A percentile compares a stretch with the other conserved stretches of the same genome.
These are phyloP conservation scores for Neomicropteryx cornuta DNA, from an alignment of 1,140 invertebrate species.

Conservation along the genomic window DNA sequence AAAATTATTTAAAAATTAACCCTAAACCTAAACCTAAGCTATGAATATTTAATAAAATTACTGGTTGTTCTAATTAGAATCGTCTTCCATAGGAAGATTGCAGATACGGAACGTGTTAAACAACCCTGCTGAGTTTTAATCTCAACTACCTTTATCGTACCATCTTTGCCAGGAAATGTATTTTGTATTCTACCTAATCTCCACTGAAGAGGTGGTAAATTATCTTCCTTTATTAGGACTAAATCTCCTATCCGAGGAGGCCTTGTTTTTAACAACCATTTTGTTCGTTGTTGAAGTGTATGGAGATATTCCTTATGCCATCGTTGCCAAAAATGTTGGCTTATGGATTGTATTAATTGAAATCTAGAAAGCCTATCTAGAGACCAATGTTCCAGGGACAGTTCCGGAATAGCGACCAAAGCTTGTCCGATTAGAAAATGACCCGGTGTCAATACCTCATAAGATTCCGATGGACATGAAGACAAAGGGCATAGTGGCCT, in stretches of 20 bases:
- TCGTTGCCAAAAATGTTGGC: slow-evolving; percentile 18
- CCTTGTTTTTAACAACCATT: slow-evolving; percentile 12
- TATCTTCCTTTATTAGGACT: slow-evolving; percentile 15
- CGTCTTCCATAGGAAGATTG: no score
- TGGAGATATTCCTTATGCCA: slow-evolving; percentile 20
- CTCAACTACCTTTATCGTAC: slow-evolving; percentile 12
- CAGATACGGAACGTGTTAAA: no score
- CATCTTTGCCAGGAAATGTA: slow-evolving; percentile 16
- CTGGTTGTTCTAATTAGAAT: no score
- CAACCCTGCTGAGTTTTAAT: slow-evolving; percentile 12
- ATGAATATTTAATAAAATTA: no score
- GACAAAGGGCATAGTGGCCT: slow-evolving; percentile 19
- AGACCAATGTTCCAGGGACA: neutral
- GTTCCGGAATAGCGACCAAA: slow-evolving; percentile 2
- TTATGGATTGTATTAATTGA: slow-evolving; percentile 16
- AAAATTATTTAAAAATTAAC: no score
- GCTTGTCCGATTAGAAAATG: slow-evolving; percentile 16
- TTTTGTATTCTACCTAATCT: slow-evolving; percentile 11
- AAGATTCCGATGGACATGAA: slow-evolving; percentile 1
- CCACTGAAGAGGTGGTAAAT: slow-evolving; percentile 13
- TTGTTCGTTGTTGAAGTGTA: slow-evolving; percentile 15
- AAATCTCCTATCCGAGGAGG: slow-evolving; percentile 12
- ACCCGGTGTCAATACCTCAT: slow-evolving; percentile 7
- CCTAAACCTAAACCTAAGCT: no score
- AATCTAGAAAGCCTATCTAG: slow-evolving; percentile 14